Evolutionary conservation across 2,113 vertebrate genomes (phyloP), one percentile per base, ranked within the genome.

Genomic region (Eupsittula cactorum): DNA sequence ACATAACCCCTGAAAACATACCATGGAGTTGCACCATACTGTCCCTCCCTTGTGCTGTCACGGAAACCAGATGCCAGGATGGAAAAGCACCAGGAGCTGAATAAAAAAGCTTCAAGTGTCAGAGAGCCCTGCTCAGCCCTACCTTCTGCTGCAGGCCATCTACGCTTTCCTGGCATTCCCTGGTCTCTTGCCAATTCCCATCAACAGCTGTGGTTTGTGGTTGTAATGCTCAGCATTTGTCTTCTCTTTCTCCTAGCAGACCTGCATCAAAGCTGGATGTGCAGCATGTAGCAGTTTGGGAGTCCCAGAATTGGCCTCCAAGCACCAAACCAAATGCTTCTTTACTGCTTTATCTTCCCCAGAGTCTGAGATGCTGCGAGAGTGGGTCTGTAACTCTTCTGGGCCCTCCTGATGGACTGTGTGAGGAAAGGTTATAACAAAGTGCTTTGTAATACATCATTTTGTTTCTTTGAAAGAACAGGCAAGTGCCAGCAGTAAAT

Each of bases 161-260:
- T 71, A 28, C 62, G 88, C 67, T 93, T 84, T 82, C 92, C 86
- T 29, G 0, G 86, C 92, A 94, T 96, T 96, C 93, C 77, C 86
- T 94, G 92, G 52, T 75, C 86, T 96, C 74, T 64, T 96, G 90
- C 96, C 95, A 95, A 11, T 82, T 95, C 93, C 86, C 88, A 89
- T 88, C 86, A 82, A 84, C 91, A 95, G 92, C 95, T 94, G 92
- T 63, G 88, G 91, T 84, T 93, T 97, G 94, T 82, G 93, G 93
- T 79, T 96, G 95, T 64, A 93, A 84, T 44, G 88, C 83, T 92
- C 82, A 84, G 73, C 77, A 84, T 96, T 95, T 92, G 90, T 92
- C 90, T 95, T 64, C 55, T 86, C 41, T 83, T 86, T 88, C 90
- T 88, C 35, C 55, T 81, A 78, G 92, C 64, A 94, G 88, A 91